Percentiles rank a stretch among this genome's conserved stretches.
These are phyloP conservation scores for Cheracebus regulus DNA, from an alignment of 2,797 vertebrate species.

Conservation along the genomic window DNA sequence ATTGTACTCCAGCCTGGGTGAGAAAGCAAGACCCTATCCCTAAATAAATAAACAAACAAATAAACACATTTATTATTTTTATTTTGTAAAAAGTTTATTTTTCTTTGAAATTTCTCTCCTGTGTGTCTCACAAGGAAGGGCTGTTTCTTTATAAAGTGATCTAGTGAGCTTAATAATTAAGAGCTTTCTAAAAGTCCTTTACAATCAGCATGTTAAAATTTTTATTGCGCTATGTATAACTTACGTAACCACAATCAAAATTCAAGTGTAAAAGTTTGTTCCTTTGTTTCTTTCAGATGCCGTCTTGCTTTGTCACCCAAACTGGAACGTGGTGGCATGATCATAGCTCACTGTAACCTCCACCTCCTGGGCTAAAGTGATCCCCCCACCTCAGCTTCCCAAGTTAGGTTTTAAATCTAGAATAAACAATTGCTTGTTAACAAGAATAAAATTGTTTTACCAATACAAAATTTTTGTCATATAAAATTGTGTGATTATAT, in stretches of 20 bases:
- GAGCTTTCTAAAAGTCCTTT: not conserved
- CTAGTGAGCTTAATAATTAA: not conserved
- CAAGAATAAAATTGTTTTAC: constrained; percentile 8
- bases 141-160: not conserved
- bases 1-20: no score
- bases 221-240: constrained; percentile 2
- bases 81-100: not conserved
- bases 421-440: constrained; percentile 30
- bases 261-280: not conserved
- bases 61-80: not conserved
- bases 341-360: no score
- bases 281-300: not conserved
- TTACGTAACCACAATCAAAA: not conserved
- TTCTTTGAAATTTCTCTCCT: not conserved
- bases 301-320: no score
- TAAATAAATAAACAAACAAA: no score
- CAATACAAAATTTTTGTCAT: constrained; percentile 5
- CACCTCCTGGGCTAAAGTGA: not conserved
- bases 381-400: not conserved
- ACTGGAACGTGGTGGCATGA: no score
- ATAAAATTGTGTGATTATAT: not conserved
- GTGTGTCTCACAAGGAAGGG: not conserved
- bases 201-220: not conserved
- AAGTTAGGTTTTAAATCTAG: constrained; percentile 8
- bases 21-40: no score